These are phyloP conservation scores for Megaceryle torquata DNA, from an alignment of 2,113 vertebrate genomes.

Conservation along the genomic window DNA sequence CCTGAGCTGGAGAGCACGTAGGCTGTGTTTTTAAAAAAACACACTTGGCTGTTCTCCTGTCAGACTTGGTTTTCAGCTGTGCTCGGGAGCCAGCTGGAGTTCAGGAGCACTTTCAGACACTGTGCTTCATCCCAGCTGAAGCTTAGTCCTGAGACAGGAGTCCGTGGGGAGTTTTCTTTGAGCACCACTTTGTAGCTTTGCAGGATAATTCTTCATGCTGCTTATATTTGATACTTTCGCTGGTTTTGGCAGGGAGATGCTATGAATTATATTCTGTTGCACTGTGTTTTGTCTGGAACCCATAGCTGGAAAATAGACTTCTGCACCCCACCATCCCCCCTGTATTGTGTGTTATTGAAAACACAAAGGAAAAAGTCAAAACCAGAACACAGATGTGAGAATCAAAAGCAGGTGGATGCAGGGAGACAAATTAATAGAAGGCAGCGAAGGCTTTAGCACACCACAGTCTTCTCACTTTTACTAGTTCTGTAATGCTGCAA, in stretches of 20 bases:
- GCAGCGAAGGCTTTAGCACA: not conserved
- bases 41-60: not conserved
- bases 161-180: not conserved
- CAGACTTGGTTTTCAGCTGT: not conserved
- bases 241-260: not conserved
- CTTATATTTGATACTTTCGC: not conserved
- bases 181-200: not conserved
- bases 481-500: not conserved
- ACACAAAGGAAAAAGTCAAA: not conserved
- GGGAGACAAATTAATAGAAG: not conserved
- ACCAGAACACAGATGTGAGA: not conserved
- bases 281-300: not conserved
- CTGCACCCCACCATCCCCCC: not conserved
- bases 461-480: not conserved
- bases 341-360: not conserved
- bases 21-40: not conserved
- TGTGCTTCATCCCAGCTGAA: not conserved
- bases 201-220: not conserved
- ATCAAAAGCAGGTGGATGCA: not conserved
- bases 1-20: not conserved
- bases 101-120: not conserved
- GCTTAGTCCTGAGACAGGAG: not conserved
- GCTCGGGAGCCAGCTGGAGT: not conserved
- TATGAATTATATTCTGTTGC: not conserved
- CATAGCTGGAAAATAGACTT: not conserved